Conservation (phyloP, 2,113 vertebrate species). For the Bungarus multicinctus region DNA sequence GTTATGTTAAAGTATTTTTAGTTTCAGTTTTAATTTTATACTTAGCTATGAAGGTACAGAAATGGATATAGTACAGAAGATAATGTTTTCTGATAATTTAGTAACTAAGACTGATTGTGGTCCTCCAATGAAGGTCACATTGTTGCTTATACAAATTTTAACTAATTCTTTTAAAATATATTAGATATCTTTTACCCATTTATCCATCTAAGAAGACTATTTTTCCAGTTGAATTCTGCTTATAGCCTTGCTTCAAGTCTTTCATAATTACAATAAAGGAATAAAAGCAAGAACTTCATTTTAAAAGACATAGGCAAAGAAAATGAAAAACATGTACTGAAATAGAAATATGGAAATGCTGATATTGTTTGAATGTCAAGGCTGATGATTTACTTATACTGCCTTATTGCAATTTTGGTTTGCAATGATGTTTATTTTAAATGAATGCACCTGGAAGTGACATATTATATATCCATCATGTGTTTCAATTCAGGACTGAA, state of each 20-base stretch:
- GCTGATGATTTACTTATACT: conserved; percentile 19
- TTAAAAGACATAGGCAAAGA: conserved; percentile 59
- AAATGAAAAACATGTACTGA: conserved; percentile 56
- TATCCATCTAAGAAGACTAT: conserved; percentile 39
- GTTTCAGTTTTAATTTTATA: conserved; percentile 57
- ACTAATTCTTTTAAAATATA: conserved; percentile 59
- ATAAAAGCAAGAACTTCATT: conserved; percentile 57
- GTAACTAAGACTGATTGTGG: conserved; percentile 51
- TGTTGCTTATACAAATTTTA: conserved; percentile 56
- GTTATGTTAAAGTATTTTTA: conserved; percentile 54
- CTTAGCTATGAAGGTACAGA: conserved; percentile 40
- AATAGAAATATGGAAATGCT: conserved; percentile 32
- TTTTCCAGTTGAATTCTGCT: conserved; percentile 36
- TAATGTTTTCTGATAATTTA: conserved; percentile 42
- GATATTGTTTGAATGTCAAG: not conserved
- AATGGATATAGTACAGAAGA: conserved; percentile 25
- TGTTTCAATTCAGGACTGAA: not conserved
- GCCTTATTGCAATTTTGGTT: not conserved
- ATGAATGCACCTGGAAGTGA: not conserved
- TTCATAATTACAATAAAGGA: conserved; percentile 53
- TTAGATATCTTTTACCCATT: conserved; percentile 50
- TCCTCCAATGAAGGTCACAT: conserved; percentile 38
- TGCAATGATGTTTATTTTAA: not conserved
- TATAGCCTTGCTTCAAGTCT: conserved; percentile 53
- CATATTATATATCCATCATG: not conserved